phyloP scores from a whole-genome alignment of 2,888 invertebrate species.

The Leptogaster cylindrica region DNA sequence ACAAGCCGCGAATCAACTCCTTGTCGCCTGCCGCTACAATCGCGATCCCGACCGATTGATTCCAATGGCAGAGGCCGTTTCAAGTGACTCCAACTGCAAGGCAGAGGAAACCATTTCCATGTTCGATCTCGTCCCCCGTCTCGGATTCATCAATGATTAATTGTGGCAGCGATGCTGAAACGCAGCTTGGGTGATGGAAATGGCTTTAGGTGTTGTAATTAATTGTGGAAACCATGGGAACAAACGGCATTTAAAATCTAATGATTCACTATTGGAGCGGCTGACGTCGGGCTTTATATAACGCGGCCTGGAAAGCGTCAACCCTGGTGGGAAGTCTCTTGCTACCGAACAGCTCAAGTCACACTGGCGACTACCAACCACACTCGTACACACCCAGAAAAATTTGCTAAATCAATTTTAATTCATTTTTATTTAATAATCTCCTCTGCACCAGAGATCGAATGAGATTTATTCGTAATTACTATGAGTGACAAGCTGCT shows the following conservation, averaged over 20 bases:
- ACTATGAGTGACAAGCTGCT: not conserved
- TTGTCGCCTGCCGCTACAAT: not conserved
- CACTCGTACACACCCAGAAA: slow-evolving; percentile 11
- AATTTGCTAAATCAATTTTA: not conserved
- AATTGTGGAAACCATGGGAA: slow-evolving; percentile 32
- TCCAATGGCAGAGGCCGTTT: too few relatives aligned
- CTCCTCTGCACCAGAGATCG: not conserved
- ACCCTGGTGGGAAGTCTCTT: slow-evolving; percentile 15
- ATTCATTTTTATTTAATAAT: not conserved
- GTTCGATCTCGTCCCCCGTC: slow-evolving; percentile 9
- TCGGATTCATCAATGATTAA: slow-evolving; percentile 33
- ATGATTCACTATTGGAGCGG: slow-evolving; percentile 8
- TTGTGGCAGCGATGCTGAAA: slow-evolving; percentile 8
- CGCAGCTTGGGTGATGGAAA: slow-evolving; percentile 1
- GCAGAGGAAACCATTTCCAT: slow-evolving; percentile 30
- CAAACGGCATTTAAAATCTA: slow-evolving; percentile 18
- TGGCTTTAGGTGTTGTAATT: slow-evolving; percentile 31
- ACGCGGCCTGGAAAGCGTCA: not conserved
- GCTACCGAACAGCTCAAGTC: slow-evolving; percentile 15
- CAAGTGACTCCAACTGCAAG: slow-evolving; percentile 8
- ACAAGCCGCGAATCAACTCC: slow-evolving; percentile 4
- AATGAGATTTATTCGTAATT: not conserved
- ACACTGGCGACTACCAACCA: not conserved
- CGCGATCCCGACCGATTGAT: not conserved
- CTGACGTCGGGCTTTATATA: slow-evolving; percentile 21